Percentiles rank a stretch among this genome's conserved stretches.
These are phyloP conservation scores for Chrysoperla carnea DNA, from an alignment of 1,140 invertebrate species.

Conservation along the genomic window DNA sequence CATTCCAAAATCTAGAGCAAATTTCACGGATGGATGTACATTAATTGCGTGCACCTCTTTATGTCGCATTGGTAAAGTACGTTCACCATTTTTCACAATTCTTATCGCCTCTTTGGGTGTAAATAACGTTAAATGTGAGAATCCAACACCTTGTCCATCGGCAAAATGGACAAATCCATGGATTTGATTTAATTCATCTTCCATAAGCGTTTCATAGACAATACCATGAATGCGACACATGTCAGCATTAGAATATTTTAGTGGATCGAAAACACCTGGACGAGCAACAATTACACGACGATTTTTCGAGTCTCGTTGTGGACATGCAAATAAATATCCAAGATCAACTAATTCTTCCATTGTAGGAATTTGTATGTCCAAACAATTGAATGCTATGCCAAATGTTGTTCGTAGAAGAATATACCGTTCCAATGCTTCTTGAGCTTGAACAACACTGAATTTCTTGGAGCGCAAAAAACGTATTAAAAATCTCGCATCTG, in stretches of 20 bases:
- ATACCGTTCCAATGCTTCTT: conserved; percentile 66
- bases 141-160: conserved; percentile 51
- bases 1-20: conserved; percentile 64
- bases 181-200: conserved; percentile 64
- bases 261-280: conserved; percentile 65
- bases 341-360: conserved; percentile 50
- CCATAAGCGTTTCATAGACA: conserved; percentile 62
- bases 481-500: conserved; percentile 57
- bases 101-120: conserved; percentile 57
- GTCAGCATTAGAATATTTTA: conserved; percentile 56
- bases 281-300: conserved; percentile 57
- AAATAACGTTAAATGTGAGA: conserved; percentile 55
- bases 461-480: conserved; percentile 69
- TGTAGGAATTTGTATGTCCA: conserved; percentile 48
- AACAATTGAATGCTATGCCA: conserved; percentile 48
- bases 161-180: conserved; percentile 54
- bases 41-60: conserved; percentile 68
- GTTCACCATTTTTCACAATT: conserved; percentile 65
- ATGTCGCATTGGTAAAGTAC: conserved; percentile 67
- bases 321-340: conserved; percentile 63
- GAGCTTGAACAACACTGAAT: conserved; percentile 63
- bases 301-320: conserved; percentile 56
- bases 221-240: conserved; percentile 63
- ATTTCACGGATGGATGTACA: conserved; percentile 55
- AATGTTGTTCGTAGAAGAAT: conserved; percentile 57